Conservation (phyloP, 1,140 invertebrate genomes). For the Batillaria attramentaria region DNA sequence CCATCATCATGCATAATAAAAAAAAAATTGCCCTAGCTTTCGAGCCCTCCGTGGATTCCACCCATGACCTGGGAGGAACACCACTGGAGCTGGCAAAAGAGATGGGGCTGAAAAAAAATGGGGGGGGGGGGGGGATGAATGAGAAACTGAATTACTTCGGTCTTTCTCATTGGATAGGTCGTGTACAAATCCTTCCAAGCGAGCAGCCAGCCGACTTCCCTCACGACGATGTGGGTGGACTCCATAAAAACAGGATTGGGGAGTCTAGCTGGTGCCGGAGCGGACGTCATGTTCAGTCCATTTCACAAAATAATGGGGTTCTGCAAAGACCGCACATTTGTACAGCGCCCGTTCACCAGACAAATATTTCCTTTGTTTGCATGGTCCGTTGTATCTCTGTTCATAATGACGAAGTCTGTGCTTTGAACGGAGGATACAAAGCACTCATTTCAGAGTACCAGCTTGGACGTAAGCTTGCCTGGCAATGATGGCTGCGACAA, state of each 20-base stretch:
- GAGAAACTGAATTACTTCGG: background rate
- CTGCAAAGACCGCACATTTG: background rate
- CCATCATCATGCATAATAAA: no score
- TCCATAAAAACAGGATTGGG: background rate
- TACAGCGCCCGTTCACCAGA: background rate
- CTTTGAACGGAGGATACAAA: no score
- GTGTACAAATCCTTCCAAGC: constrained; percentile 23
- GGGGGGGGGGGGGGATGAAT: background rate
- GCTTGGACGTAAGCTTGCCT: no score
- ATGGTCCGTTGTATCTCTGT: background rate
- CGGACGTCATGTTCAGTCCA: background rate
- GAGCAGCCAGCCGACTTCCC: background rate
- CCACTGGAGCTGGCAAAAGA: no score
- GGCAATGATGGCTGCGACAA: no score
- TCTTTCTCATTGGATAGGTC: background rate
- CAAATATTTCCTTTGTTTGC: background rate
- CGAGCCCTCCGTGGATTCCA: no score
- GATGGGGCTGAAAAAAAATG: no score
- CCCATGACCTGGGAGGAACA: no score
- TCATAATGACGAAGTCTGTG: background rate
- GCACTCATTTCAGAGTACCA: no score
- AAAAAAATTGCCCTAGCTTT: no score
- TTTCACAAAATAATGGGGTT: background rate
- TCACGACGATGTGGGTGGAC: background rate
- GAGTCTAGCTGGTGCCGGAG: background rate